Evolutionary conservation across 1,140 invertebrate genomes (phyloP).

Genomic region (Penaeus chinensis): DNA sequence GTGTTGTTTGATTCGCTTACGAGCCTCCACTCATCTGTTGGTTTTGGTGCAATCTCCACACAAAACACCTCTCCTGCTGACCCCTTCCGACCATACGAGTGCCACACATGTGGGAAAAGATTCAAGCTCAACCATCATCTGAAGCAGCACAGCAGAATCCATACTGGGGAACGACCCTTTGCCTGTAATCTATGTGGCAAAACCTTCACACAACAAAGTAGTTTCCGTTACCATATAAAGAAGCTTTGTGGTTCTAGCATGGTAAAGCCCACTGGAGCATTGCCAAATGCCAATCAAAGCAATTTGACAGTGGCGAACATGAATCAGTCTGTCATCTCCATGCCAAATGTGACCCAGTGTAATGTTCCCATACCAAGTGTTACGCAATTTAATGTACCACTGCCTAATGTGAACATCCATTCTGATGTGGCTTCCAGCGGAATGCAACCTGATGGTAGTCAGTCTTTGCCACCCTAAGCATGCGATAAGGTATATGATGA

Average conservation of each 20-base stretch:
- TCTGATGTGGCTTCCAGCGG: too few species aligned
- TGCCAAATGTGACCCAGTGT: neutral
- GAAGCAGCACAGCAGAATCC: slow-evolving; percentile 67
- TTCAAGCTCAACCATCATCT: slow-evolving; percentile 66
- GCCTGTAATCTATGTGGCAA: slow-evolving; percentile 69
- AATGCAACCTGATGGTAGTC: too few species aligned
- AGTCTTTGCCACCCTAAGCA: too few species aligned
- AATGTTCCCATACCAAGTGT: too few species aligned
- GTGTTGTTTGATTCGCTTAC: slow-evolving; percentile 58
- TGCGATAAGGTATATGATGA: too few species aligned
- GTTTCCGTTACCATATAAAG: slow-evolving; percentile 70
- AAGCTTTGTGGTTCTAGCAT: slow-evolving; percentile 67
- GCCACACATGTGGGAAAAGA: slow-evolving; percentile 63
- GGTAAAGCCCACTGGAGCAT: neutral
- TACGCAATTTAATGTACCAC: too few species aligned
- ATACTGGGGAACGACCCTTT: slow-evolving; percentile 71
- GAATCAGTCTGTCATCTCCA: neutral
- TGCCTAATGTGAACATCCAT: too few species aligned
- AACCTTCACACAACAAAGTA: slow-evolving; percentile 67
- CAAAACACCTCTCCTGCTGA: slow-evolving; percentile 41
- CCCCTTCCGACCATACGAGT: slow-evolving; percentile 60
- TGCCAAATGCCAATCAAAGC: neutral
- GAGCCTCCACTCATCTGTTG: slow-evolving; percentile 53
- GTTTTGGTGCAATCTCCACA: slow-evolving; percentile 42
- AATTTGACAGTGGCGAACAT: neutral